Conservation (phyloP, 2,888 invertebrate species). For the Tyria jacobaeae region DNA sequence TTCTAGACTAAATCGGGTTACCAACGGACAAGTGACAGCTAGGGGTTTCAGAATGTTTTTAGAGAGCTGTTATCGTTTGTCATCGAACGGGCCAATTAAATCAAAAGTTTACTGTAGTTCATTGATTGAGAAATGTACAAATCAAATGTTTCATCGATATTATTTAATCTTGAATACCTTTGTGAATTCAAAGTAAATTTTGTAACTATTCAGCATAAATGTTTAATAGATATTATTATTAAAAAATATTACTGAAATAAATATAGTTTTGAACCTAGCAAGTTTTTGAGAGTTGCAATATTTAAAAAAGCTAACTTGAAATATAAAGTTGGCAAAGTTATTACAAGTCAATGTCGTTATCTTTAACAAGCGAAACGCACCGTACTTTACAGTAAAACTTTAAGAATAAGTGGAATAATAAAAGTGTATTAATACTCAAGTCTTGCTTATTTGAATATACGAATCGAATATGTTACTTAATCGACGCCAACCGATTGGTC, state of each 20-base stretch:
- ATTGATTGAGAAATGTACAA: too few species aligned
- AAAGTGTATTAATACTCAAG: constrained; percentile 58
- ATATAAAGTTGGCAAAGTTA: constrained; percentile 55
- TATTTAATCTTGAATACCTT: too few species aligned
- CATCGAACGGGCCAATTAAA: too few species aligned
- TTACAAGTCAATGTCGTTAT: constrained; percentile 58
- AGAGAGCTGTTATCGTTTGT: too few species aligned
- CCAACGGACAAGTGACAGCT: too few species aligned
- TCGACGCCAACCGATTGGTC: constrained; percentile 66
- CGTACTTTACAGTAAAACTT: constrained; percentile 52
- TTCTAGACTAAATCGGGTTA: too few species aligned
- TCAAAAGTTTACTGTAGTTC: too few species aligned
- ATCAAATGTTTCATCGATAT: too few species aligned
- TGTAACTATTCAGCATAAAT: too few species aligned
- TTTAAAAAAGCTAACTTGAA: constrained; percentile 40
- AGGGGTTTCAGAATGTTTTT: too few species aligned
- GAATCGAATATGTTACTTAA: constrained; percentile 69
- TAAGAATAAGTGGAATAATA: constrained; percentile 59
- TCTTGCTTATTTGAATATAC: constrained; percentile 67
- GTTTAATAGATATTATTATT: too few species aligned
- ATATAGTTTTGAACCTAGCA: not conserved
- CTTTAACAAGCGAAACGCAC: constrained; percentile 53
- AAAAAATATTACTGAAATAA: not conserved
- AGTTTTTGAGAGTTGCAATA: constrained; percentile 20
- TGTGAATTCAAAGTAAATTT: too few species aligned